Percentiles rank a stretch among this genome's conserved stretches.
Conservation (phyloP, 2,888 invertebrate genomes). For the Hanleya hanleyi region DNA sequence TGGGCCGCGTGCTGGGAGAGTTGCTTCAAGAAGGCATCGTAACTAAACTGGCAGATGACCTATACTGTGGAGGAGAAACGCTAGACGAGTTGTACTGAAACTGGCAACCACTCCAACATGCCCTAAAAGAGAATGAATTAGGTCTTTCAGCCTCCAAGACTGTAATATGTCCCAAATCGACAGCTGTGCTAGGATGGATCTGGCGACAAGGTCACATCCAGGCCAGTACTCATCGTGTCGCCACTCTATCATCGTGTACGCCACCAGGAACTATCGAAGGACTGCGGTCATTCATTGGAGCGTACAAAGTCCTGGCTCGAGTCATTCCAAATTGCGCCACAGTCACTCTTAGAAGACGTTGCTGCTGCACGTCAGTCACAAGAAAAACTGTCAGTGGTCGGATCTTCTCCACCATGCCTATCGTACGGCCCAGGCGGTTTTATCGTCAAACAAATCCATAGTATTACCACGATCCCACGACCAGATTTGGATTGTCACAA, state of each 20-base stretch:
- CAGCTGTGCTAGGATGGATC: no score
- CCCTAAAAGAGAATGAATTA: conserved; percentile 12
- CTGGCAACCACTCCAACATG: conserved; percentile 15
- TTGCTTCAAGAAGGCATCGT: conserved; percentile 18
- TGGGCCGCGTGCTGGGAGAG: conserved; percentile 20
- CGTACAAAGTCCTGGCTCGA: no score
- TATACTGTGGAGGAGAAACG: conserved; percentile 6
- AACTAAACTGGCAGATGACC: conserved; percentile 26
- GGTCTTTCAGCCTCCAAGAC: conserved; percentile 11
- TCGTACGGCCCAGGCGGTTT: conserved; percentile 19
- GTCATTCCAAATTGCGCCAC: no score
- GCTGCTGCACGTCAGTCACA: conserved; percentile 18
- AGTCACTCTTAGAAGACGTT: conserved; percentile 16
- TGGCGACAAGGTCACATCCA: no score
- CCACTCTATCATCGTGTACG: no score
- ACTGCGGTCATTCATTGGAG: no score
- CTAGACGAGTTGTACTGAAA: conserved; percentile 1
- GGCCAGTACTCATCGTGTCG: no score
- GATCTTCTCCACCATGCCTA: conserved; percentile 11
- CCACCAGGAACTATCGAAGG: no score
- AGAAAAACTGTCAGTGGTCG: conserved; percentile 18
- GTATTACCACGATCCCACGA: no score
- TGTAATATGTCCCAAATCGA: no score
- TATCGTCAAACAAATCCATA: conserved; percentile 9
- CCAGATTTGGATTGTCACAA: no score